Conservation (phyloP, 2,113 vertebrate species). For the Engystomops pustulosus region DNA sequence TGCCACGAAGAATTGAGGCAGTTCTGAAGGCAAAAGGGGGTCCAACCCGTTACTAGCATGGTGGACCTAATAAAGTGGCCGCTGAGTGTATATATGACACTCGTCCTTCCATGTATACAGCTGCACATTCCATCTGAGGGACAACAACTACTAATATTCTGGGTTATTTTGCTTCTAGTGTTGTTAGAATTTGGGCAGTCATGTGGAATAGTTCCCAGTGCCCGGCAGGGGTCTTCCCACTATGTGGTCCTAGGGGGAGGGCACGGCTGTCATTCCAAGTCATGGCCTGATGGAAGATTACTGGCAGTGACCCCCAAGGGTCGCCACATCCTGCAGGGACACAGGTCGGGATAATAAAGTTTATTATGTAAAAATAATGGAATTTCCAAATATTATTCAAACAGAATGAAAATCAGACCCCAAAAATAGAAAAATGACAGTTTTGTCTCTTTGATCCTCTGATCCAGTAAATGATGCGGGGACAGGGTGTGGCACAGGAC, state of each 20-base stretch:
- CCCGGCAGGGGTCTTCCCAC: not conserved
- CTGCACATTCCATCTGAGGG: too few species aligned
- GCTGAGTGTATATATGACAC: too few species aligned
- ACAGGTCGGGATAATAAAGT: not conserved
- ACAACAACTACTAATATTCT: not conserved
- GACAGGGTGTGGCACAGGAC: too few species aligned
- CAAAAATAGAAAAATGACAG: not conserved
- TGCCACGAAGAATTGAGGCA: too few species aligned
- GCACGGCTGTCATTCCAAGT: not conserved
- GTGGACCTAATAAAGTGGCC: too few species aligned
- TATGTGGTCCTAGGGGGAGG: not conserved
- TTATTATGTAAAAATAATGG: not conserved
- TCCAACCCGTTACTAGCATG: too few species aligned
- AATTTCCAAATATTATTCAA: not conserved
- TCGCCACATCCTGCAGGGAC: not conserved
- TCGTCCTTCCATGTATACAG: too few species aligned
- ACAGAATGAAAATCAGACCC: not conserved
- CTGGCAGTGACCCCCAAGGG: not conserved
- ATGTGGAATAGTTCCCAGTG: not conserved
- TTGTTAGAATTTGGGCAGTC: not conserved
- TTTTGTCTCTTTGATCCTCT: not conserved
- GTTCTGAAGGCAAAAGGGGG: too few species aligned
- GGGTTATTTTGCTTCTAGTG: conserved; percentile 18
- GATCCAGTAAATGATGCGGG: not conserved
- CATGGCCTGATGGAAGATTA: not conserved